A percentile compares a stretch with the other conserved stretches of the same genome.
Conservation (phyloP, 2,113 vertebrate genomes). For the Pitta sordida region DNA sequence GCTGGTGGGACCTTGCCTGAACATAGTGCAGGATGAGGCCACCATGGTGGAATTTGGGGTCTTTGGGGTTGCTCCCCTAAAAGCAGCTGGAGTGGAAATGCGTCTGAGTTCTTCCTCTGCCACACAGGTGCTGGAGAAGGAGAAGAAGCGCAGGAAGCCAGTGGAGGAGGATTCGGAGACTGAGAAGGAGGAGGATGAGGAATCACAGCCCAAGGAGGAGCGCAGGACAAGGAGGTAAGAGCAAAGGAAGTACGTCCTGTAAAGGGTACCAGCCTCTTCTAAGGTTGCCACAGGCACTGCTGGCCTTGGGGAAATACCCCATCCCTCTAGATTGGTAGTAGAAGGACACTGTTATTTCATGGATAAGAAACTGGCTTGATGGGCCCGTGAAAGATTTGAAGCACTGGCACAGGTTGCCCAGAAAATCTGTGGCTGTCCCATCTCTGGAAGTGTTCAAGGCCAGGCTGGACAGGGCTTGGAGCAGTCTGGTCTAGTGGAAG, state of each 20-base stretch:
- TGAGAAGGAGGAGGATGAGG: slow-evolving; percentile 76
- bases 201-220: slow-evolving; percentile 57
- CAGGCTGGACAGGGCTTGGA: rapidly evolving
- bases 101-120: not conserved
- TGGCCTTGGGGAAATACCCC: not conserved
- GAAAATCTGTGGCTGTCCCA: not conserved
- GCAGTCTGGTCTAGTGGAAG: not conserved
- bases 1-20: not conserved
- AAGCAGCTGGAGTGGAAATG: not conserved
- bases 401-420: not conserved
- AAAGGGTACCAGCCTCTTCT: not conserved
- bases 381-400: not conserved
- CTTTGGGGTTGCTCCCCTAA: not conserved
- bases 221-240: slow-evolving; percentile 79
- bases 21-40: rapidly evolving
- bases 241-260: rapidly evolving
- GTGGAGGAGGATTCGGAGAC: slow-evolving; percentile 73
- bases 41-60: not conserved
- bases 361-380: not conserved
- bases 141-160: slow-evolving; percentile 85
- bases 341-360: not conserved
- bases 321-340: rapidly evolving
- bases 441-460: not conserved
- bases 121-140: slow-evolving; percentile 91
- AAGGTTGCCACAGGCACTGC: not conserved